Base-by-base conservation (phyloP, 2,797 vertebrate species). In the Gadopsis bispinosus region DNA sequence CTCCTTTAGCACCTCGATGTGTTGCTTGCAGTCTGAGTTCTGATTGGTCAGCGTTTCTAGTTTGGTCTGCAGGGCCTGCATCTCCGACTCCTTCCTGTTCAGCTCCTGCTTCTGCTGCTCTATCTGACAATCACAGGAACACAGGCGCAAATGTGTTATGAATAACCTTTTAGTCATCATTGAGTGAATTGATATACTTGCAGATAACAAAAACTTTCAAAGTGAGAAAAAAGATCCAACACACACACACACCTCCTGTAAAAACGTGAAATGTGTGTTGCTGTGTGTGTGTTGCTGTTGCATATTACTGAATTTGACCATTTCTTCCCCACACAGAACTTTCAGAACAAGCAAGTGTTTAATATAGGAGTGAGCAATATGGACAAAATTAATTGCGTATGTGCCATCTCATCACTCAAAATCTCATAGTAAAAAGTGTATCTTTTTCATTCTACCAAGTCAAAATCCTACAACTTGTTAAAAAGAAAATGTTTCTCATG, bases 1-100 rank as follows among this genome's bases (percentile, higher is more conserved):
- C 93, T 99, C 98, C 94, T 99, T 99, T 83, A 99, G 95, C 94
- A 99, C 98, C 93, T 98, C 97, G 39, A 99, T 98, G 94, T 99
- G 98, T 94, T 99, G 97, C 92, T 99, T 99, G 95, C 96, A 97
- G 96, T 99, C 98, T 9, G 98, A 99, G 93, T 99, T 99, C 93
- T 99, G 98, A 96, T 99, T 99, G 94, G 95, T 97, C 92, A 99
- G 95, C 6, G 98, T 98, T 91, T 99, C 98, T 73, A 99, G 95
- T 94, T 99, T 98, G 90, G 98, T 99, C 96, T 99, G 98, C 95
- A 99, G 96, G 87, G 97, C 97, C 95, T 98, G 97, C 95, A 98
- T 97, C 95, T 99, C 98, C 4, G 97, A 95, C 86, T 99, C 98
- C 91, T 99, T 99, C 94, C 97, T 98, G 87, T 96, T 98, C 90